Conservation (phyloP, 2,888 invertebrate species). For the Stegana nigrithorax region DNA sequence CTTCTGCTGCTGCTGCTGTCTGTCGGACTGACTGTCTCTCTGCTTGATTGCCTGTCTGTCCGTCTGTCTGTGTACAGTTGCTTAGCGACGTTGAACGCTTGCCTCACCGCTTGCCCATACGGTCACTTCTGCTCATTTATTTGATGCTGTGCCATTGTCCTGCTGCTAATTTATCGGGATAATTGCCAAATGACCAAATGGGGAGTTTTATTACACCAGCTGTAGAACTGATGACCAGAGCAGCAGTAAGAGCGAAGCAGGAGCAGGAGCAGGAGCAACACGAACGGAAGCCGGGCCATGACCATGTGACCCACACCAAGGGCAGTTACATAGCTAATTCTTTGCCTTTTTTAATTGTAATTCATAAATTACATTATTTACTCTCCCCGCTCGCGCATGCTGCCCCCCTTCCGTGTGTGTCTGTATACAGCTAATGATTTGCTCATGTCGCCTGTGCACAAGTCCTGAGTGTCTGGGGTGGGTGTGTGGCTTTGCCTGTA, state of each 20-base stretch:
- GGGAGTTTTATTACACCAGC: constrained; percentile 66
- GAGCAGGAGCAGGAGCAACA: not conserved
- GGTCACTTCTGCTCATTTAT: constrained; percentile 42
- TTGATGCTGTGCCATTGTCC: constrained; percentile 38
- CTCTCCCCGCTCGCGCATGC: constrained; percentile 26
- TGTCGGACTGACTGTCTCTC: not conserved
- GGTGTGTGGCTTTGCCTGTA: not conserved
- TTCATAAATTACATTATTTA: constrained; percentile 64
- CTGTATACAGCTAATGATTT: constrained; percentile 7
- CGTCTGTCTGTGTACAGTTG: not conserved
- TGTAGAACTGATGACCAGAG: constrained; percentile 59
- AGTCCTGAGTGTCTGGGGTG: constrained; percentile 26
- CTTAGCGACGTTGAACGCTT: not conserved
- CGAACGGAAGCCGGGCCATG: not conserved
- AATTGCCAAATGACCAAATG: constrained; percentile 68
- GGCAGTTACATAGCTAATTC: constrained; percentile 44
- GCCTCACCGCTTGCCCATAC: not conserved
- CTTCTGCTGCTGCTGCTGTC: not conserved
- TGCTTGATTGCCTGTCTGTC: not conserved
- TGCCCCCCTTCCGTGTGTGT: not conserved
- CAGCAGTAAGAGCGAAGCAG: constrained; percentile 27
- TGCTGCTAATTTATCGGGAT: constrained; percentile 67
- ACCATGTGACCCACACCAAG: constrained; percentile 1
- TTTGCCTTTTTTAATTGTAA: constrained; percentile 64
- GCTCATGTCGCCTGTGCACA: no score